Percentiles rank a stretch among this genome's conserved stretches.
These are phyloP conservation scores for Ctenosaura bakeri DNA, from an alignment of 2,797 vertebrate species.

Conservation along the genomic window DNA sequence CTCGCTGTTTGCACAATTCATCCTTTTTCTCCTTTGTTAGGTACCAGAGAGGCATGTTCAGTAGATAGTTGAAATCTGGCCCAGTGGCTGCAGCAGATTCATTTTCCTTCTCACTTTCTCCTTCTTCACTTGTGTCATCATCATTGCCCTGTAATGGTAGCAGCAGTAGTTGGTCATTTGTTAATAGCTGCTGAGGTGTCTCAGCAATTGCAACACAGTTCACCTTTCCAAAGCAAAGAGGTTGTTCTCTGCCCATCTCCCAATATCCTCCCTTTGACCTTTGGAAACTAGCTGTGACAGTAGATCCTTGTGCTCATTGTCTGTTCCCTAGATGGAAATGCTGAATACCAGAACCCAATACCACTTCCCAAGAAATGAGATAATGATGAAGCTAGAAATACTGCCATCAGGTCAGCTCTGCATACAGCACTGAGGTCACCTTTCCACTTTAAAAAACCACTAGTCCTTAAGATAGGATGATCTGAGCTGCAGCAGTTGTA, in stretches of 20 bases:
- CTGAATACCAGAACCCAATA: neutral
- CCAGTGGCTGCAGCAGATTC: constrained; percentile 78
- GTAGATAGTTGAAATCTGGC: constrained; percentile 96
- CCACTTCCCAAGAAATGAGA: neutral
- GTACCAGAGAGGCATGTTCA: constrained; percentile 98
- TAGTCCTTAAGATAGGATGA: neutral
- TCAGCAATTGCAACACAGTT: neutral
- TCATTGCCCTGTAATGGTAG: constrained; percentile 68
- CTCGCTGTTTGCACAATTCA: constrained; percentile 92
- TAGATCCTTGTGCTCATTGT: neutral
- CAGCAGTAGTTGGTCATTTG: constrained; percentile 2
- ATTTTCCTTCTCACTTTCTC: constrained; percentile 75
- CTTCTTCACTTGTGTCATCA: constrained; percentile 75
- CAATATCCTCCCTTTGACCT: neutral
- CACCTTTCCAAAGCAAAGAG: neutral
- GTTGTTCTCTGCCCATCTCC: neutral
- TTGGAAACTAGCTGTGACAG: neutral
- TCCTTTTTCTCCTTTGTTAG: constrained; percentile 98
- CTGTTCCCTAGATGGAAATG: neutral
- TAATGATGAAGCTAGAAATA: neutral
- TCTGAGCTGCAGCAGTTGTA: neutral
- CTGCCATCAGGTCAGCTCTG: neutral
- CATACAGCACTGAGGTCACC: neutral
- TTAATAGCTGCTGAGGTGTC: neutral
- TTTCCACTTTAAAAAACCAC: neutral